These are phyloP conservation scores for Takifugu flavidus DNA, from an alignment of 2,113 vertebrate genomes.

Conservation along the genomic window DNA sequence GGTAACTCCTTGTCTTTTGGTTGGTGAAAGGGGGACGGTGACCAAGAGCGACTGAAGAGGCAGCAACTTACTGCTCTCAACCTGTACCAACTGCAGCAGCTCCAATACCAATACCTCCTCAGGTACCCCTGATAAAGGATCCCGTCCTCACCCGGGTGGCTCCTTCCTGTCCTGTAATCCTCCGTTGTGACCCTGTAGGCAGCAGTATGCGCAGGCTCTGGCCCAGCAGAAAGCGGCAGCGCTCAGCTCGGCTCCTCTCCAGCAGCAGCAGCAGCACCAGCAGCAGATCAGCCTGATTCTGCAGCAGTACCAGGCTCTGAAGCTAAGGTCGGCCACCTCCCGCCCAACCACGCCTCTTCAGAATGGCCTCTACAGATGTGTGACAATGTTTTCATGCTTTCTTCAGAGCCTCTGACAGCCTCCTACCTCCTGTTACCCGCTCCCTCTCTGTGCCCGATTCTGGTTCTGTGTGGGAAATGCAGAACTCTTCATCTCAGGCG, in stretches of 20 bases:
- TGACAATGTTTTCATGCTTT: background rate
- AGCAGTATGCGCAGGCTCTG: slow-evolving; percentile 92
- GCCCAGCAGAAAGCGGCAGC: slow-evolving; percentile 92
- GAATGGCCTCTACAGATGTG: background rate
- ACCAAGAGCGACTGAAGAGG: slow-evolving; percentile 90
- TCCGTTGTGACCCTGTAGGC: slow-evolving; percentile 65
- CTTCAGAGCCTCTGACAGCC: slow-evolving; percentile 87
- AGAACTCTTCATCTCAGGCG: slow-evolving; percentile 84
- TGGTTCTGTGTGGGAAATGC: slow-evolving; percentile 95
- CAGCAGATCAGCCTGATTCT: slow-evolving; percentile 90
- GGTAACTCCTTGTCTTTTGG: slow-evolving; percentile 1
- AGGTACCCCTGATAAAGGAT: slow-evolving; percentile 71
- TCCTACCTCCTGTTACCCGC: slow-evolving; percentile 89
- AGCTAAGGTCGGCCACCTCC: slow-evolving; percentile 81
- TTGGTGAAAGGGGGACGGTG: slow-evolving; percentile 82
- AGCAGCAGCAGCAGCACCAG: slow-evolving; percentile 94
- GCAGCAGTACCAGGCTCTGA: slow-evolving; percentile 93
- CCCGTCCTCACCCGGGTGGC: background rate
- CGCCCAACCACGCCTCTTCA: too few species aligned
- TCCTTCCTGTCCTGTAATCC: background rate
- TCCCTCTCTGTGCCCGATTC: slow-evolving; percentile 91
- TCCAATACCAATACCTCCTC: slow-evolving; percentile 92
- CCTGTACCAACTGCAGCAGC: slow-evolving; percentile 92
- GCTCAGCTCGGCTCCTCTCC: slow-evolving; percentile 79
- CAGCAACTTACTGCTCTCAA: slow-evolving; percentile 91